Conservation (phyloP, 2,888 invertebrate genomes). For the Cepaea hortensis region DNA sequence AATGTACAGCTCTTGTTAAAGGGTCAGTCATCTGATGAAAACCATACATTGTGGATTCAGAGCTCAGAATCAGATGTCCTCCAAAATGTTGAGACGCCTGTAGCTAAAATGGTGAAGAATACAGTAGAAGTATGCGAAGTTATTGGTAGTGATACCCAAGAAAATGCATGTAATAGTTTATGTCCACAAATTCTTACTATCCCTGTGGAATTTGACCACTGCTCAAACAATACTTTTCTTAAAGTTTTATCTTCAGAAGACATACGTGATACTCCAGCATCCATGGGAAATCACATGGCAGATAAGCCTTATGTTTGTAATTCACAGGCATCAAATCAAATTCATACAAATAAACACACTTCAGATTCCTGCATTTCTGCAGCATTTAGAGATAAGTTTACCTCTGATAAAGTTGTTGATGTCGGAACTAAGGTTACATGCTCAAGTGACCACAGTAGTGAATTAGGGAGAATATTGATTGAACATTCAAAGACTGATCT, state of each 20-base stretch:
- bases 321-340: neutral
- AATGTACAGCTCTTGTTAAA: neutral
- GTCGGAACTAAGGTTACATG: neutral
- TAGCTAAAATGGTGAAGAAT: neutral
- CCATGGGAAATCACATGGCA: neutral
- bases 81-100: neutral
- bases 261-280: neutral
- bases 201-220: neutral
- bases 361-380: conserved; percentile 3
- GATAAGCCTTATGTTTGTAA: neutral
- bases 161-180: neutral
- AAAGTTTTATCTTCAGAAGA: neutral
- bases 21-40: neutral
- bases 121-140: neutral
- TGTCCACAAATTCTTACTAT: neutral
- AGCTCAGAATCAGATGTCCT: neutral
- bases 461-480: neutral
- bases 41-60: neutral
- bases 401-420: conserved; percentile 24
- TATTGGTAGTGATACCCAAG: neutral
- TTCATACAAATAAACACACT: neutral
- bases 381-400: conserved; percentile 18
- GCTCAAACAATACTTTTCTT: neutral
- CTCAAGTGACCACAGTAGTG: neutral
- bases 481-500: neutral